Evolutionary conservation across 2,797 vertebrate genomes (phyloP), one percentile per base, ranked within the genome.

Genomic region (Peromyscus nudipes): DNA sequence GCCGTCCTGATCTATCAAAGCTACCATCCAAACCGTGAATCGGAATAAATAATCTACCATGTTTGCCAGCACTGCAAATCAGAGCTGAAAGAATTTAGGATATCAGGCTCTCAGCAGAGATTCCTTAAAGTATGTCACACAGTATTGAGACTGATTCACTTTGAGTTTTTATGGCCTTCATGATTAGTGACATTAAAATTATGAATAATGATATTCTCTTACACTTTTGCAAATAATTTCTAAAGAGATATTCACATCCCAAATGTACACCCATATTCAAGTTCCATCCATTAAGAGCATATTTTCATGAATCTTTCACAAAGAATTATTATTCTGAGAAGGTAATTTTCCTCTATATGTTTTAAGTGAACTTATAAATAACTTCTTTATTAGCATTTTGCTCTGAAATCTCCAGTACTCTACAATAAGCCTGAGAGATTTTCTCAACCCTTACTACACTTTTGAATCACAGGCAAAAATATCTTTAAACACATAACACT

Each of bases 151-250:
- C 23, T 43, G 40, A 85, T 77, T 12, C 23, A 89, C 67, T 94
- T 75, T 14, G 40, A 65, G 57, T 43, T 93, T 89, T 80, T 31
- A 84, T 3, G 64, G 37, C 49, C 55, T 91, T 82, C 27, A 37
- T 1, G 25, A 92, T 77, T 37, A 86, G 92, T 46, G 67, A 64
- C 25, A 31, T 49, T 92, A 91, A 96, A 75, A 60, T 1, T 60
- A 83, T 25, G 86, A 96, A 75, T 60, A 95, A 95, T 83, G 77
- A 76, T 57, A 46, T 10, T 43, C 14, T 81, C 75, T 49, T 62
- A 85, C 3, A 55, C 55, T 85, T 89, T 92, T 57, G 14, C n/a
- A n/a, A 91, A 91, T 69, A 31, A 79, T 77, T 79, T 94, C 93
- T 75, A 69, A 83, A 87, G 69, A 76, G 27, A 90, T 19, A 4